These are phyloP conservation scores for Palythoa grandiflora DNA, from an alignment of 92 coral and sea anemone genomes.

Conservation along the genomic window DNA sequence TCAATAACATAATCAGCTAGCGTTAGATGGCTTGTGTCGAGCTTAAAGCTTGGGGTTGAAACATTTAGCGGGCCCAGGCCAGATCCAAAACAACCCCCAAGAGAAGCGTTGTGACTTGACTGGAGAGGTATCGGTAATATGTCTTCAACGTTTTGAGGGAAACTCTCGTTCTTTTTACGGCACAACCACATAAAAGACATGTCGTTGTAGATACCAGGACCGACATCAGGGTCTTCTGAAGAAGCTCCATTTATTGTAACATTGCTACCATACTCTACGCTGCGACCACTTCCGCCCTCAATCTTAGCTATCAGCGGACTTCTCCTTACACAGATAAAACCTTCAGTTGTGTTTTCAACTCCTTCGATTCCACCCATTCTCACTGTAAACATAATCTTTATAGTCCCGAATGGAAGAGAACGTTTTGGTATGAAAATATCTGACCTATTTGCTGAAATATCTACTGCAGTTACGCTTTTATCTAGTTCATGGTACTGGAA, in stretches of 20 bases:
- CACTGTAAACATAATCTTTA: conserved; percentile 49
- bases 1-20: conserved; percentile 43
- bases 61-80: conserved; percentile 50
- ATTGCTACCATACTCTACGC: conserved; percentile 51
- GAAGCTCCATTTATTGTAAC: conserved; percentile 50
- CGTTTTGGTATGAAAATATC: conserved; percentile 60
- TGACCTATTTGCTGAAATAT: conserved; percentile 45
- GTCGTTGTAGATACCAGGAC: conserved; percentile 42
- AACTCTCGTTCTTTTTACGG: conserved; percentile 44
- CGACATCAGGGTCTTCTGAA: conserved; percentile 67
- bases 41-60: conserved; percentile 36
- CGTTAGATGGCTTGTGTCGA: conserved; percentile 44
- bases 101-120: neutral
- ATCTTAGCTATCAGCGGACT: conserved; percentile 57
- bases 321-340: conserved; percentile 58
- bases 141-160: conserved; percentile 3
- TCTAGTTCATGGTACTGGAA: conserved; percentile 42
- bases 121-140: conserved; percentile 5
- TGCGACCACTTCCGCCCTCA: conserved; percentile 67
- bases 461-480: conserved; percentile 19
- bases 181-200: conserved; percentile 64
- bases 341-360: conserved; percentile 39
- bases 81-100: conserved; percentile 52
- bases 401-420: conserved; percentile 63
- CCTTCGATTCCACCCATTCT: conserved; percentile 61